Evolutionary conservation across 2,113 vertebrate species (phyloP).

Genomic region (Amazona vittata): DNA sequence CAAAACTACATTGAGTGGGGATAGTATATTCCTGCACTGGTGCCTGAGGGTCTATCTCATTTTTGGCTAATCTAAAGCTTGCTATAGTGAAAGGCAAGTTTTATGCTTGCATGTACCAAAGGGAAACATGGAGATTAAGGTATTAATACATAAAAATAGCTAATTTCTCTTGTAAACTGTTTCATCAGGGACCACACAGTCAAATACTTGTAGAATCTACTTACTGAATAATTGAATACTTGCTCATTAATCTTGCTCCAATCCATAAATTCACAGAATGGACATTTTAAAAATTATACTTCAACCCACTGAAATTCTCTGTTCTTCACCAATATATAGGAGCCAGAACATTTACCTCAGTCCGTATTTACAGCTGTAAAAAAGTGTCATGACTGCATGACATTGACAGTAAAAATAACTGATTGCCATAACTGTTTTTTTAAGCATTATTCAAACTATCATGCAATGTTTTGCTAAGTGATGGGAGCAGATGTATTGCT

Average conservation of each 20-base stretch:
- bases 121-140: neutral
- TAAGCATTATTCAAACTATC: neutral
- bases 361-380: neutral
- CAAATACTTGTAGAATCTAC: neutral
- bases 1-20: neutral
- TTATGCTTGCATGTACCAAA: neutral
- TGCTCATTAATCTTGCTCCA: neutral
- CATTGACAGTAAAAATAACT: neutral
- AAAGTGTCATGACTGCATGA: neutral
- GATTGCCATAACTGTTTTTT: neutral
- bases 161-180: neutral
- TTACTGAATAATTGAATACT: neutral
- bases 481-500: rapidly evolving
- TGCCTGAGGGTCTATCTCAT: neutral
- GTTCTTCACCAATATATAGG: neutral
- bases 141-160: neutral
- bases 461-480: neutral
- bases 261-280: neutral
- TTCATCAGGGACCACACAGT: neutral
- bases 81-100: neutral
- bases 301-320: neutral
- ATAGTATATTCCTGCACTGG: neutral
- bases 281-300: neutral
- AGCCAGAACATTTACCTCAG: neutral
- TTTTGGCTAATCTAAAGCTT: neutral